phyloP scores from a whole-genome alignment of 2,797 vertebrate species.

The Catamblyrhynchus diadema region DNA sequence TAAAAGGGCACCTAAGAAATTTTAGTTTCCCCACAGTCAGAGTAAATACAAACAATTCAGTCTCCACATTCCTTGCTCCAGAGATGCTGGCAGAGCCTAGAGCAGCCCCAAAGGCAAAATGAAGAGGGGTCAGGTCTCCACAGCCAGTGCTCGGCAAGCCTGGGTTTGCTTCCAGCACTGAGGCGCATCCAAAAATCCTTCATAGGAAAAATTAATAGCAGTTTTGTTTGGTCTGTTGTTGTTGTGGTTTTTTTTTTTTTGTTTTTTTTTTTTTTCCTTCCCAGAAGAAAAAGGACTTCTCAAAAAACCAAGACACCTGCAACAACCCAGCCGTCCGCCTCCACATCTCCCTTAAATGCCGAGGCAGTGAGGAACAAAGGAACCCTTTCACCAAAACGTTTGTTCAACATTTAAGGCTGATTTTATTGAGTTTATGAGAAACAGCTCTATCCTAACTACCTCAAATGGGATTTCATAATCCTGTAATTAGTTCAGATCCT shows the following conservation, averaged over 20 bases:
- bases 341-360: not conserved
- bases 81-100: not conserved
- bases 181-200: not conserved
- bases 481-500: not conserved
- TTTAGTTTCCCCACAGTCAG: not conserved
- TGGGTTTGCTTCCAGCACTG: not conserved
- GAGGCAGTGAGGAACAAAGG: slow-evolving; percentile 19
- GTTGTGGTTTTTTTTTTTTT: not conserved
- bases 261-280: not conserved
- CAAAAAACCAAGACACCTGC: slow-evolving; percentile 31
- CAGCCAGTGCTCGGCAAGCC: not conserved
- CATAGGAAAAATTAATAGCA: not conserved
- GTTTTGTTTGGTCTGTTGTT: not conserved
- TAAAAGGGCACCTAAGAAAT: not conserved
- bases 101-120: not conserved
- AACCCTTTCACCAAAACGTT: not conserved
- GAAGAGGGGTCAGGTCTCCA: not conserved
- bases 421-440: not conserved
- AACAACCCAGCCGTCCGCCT: not conserved
- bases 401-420: slow-evolving; percentile 5
- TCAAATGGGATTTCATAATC: slow-evolving; percentile 21
- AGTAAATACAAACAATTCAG: not conserved
- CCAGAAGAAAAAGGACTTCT: not conserved
- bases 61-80: not conserved
- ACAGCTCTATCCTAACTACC: not conserved